Evolutionary conservation across 1,140 invertebrate species (phyloP).

Genomic region (Habropoda laboriosa): DNA sequence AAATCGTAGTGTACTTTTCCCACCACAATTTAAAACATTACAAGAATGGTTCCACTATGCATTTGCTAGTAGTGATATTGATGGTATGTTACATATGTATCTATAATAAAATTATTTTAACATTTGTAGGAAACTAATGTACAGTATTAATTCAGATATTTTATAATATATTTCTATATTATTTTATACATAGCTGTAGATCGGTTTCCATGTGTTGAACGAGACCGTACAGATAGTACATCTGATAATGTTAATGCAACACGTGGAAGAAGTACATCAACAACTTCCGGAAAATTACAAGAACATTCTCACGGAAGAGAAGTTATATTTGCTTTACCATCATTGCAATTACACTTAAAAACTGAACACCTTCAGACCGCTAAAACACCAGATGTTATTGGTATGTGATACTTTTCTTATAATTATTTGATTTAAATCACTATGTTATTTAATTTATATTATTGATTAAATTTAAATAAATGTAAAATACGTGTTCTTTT

Average conservation of each 20-base stretch:
- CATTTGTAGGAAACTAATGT: too few relatives aligned
- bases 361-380: slow-evolving; percentile 93
- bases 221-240: slow-evolving; percentile 83
- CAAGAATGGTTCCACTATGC: slow-evolving; percentile 99
- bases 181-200: slow-evolving; percentile 88
- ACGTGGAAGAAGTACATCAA: slow-evolving; percentile 78
- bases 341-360: slow-evolving; percentile 95
- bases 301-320: slow-evolving; percentile 95
- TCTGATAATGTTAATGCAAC: slow-evolving; percentile 73
- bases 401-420: slow-evolving; percentile 76
- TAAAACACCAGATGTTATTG: slow-evolving; percentile 86
- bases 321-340: slow-evolving; percentile 97
- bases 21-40: slow-evolving; percentile 95
- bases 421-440: not conserved
- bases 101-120: not conserved
- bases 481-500: not conserved
- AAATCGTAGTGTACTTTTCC: slow-evolving; percentile 94
- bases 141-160: not conserved
- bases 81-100: slow-evolving; percentile 85
- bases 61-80: slow-evolving; percentile 95
- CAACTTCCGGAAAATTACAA: slow-evolving; percentile 84
- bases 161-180: not conserved
- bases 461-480: not conserved
- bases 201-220: slow-evolving; percentile 92
- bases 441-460: too few relatives aligned